Percentiles rank a stretch among this genome's conserved stretches.
Evolutionary conservation across 2,888 invertebrate species (phyloP).

Genomic region (Sinelater perroti): DNA sequence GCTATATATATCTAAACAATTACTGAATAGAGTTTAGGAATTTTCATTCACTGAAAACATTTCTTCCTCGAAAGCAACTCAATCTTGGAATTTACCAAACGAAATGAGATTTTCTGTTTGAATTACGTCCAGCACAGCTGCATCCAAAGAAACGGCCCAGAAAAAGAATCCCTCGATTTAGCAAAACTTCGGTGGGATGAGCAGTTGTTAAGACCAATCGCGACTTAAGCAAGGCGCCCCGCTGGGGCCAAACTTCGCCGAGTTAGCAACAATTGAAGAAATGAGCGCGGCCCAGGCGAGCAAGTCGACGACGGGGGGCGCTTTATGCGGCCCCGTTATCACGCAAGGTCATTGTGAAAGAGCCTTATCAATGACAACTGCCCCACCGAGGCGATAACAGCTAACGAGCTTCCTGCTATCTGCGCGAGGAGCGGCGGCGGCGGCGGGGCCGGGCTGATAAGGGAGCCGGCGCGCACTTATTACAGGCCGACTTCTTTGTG

Average conservation of each 20-base stretch:
- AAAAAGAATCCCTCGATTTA: no score
- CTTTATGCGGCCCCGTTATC: slow-evolving; percentile 45
- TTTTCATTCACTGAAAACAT: no score
- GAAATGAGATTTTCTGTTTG: no score
- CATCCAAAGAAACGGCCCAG: no score
- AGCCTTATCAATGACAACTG: slow-evolving; percentile 54
- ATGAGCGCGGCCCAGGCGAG: slow-evolving; percentile 16
- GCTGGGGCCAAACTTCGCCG: slow-evolving; percentile 9
- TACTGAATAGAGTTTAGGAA: no score
- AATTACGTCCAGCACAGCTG: no score
- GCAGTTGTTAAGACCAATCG: neutral
- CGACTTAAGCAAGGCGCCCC: slow-evolving; percentile 3
- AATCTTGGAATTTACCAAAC: no score
- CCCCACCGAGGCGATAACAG: slow-evolving; percentile 54
- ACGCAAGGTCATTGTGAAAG: slow-evolving; percentile 47
- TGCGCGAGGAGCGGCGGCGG: slow-evolving; percentile 39
- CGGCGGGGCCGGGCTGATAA: slow-evolving; percentile 34
- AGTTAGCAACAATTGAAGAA: slow-evolving; percentile 22
- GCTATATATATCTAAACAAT: no score
- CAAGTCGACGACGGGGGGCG: slow-evolving; percentile 27
- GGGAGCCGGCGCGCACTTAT: slow-evolving; percentile 27
- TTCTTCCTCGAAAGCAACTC: no score
- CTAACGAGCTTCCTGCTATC: slow-evolving; percentile 54
- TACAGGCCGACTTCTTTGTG: slow-evolving; percentile 27
- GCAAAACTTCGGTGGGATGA: no score